Base-by-base conservation (phyloP, 2,888 invertebrate species). In the Pandemis heparana region DNA sequence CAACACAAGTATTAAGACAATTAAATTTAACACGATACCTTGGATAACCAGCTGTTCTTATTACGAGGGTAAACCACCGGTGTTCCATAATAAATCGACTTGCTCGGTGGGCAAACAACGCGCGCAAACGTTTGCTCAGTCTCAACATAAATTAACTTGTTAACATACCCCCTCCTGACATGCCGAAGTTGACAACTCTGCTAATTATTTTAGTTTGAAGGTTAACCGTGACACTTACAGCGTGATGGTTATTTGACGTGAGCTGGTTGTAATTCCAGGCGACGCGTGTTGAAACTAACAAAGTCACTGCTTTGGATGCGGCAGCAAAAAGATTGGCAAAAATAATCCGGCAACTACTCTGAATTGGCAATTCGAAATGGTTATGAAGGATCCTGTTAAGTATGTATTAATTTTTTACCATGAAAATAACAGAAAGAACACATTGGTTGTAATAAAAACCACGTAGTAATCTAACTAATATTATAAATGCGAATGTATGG, bases 61-160 rank as follows among this genome's bases (percentile, higher is more conserved):
- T 66, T 53, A 66, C 12, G 38, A 32, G 18, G 61, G 68, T 38
- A 46, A 62, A 56, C 72, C 72, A 64, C 56, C 63, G 60, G 41
- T 61, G 56, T 60, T 70, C 23, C 68, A 69, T 74, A 74, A 64
- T 73, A 74, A 69, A 74, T 71, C 72, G 74, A 68, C 71, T 61
- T 16, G 60, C 66, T 62, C 43, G 10, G 43, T 23, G 51, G 60
- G 68, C 81, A 79, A 82, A 82, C 83, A 81, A 77, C 78, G 78
- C 76, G 41, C 70, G 78, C 80, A 79, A 84, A 83, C 81, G 81
- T 87, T 88, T 85, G 81, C 83, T 81, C 76, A 83, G 84, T 81
- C 82, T 82, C 82, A 82, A 84, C 85, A 82, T 82, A 85, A 87
- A 88, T 89, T 87, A 89, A 85, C 88, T 86, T 86, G 87, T 87